Evolutionary conservation across 2,888 invertebrate species (phyloP), one percentile per base, ranked within the genome.

Genomic region (Sphaerophoria taeniata): DNA sequence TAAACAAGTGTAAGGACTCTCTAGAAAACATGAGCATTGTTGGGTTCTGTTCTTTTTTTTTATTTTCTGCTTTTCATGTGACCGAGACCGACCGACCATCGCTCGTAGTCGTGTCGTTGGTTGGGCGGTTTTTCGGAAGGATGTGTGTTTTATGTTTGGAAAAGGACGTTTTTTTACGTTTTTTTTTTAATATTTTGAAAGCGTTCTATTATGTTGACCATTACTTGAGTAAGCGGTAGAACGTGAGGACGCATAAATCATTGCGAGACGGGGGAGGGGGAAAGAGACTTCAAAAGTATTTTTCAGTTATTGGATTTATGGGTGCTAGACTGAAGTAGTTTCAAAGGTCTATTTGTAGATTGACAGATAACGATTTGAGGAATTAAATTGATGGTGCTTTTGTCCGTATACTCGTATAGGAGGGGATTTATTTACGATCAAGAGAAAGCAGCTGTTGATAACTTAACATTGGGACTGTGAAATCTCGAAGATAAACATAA

Each of bases 241-340:
- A 79, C 67, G 69, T 73, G 72, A 39, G 61, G 49, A 58, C 56
- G 47, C 45, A 77, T 70, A 55, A 70, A 63, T 53, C 60, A 36
- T 34, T 49, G n/a, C 14, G 14, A 5, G 7, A 2, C 6, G 14
- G 5, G 14, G 3, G 49, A 49, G 6, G 7, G 31, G 31, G n/a
- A n/a, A n/a, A n/a, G n/a, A n/a, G n/a, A n/a, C n/a, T n/a, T n/a
- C n/a, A n/a, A n/a, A n/a, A 61, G 61, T 45, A 11, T 61, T 61
- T 61, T 61, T 45, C 45, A 61, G 24, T 61, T 61, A 61, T 61
- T 61, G 61, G 61, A 39, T 43, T 60, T 60, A 39, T 45, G 56
- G 60, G 49, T 55, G 51, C 31, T 45, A n/a, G 61, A 61, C n/a
- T 61, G 2, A 45, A 61, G 61, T 61, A 31, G n/a, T 45, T 31